Conservation (phyloP, 1,140 invertebrate species). For the Procambarus clarkii region DNA sequence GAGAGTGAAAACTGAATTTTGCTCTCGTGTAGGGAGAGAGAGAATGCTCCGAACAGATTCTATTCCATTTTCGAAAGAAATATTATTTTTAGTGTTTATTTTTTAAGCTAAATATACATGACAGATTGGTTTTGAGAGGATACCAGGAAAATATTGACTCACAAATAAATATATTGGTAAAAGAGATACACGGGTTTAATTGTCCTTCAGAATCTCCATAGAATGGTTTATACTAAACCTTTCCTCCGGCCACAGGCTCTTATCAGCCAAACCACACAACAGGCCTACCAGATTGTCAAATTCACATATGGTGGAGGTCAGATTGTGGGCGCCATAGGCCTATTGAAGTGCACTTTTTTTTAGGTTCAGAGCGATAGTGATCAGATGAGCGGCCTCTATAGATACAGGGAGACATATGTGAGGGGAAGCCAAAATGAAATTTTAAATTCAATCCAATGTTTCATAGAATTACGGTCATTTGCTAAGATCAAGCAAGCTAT, state of each 20-base stretch:
- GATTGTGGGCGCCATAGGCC: conserved; percentile 1
- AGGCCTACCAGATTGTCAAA: conserved; percentile 30
- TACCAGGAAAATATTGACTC: no score
- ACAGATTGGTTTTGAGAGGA: no score
- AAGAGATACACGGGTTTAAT: neutral
- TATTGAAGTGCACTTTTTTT: conserved; percentile 29
- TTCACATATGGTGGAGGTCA: conserved; percentile 29
- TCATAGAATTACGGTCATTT: no score
- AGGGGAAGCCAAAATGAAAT: neutral
- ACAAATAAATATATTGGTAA: no score
- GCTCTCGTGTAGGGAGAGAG: no score
- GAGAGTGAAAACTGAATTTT: no score
- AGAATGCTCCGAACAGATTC: neutral
- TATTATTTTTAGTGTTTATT: no score
- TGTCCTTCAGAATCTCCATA: neutral
- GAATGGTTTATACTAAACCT: neutral
- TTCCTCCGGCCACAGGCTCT: neutral
- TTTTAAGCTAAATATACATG: no score
- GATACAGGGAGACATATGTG: conserved; percentile 1
- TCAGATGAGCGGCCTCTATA: neutral
- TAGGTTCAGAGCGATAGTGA: conserved; percentile 1
- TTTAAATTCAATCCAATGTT: no score
- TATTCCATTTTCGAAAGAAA: no score
- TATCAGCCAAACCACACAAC: neutral
- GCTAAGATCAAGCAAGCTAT: no score